Conservation (phyloP, 1,140 invertebrate species). For the Drosophila littoralis region DNA sequence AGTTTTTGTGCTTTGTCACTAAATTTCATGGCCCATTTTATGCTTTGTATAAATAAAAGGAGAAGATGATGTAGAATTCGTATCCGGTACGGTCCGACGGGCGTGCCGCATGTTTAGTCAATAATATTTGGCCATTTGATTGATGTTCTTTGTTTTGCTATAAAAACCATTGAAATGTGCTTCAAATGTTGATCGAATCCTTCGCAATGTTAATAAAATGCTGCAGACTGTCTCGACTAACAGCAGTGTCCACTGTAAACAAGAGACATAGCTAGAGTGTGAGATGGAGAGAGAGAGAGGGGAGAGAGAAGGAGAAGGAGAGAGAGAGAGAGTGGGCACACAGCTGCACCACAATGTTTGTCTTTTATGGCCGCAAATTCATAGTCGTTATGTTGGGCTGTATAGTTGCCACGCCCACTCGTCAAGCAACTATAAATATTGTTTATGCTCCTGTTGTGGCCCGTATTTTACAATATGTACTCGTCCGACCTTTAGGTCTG, state of each 20-base stretch:
- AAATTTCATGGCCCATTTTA: constrained; percentile 44
- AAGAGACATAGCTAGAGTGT: not conserved
- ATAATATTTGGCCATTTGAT: constrained; percentile 80
- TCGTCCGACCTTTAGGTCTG: constrained; percentile 17
- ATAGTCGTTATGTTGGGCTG: constrained; percentile 52
- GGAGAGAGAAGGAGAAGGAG: not conserved
- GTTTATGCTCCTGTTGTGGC: constrained; percentile 55
- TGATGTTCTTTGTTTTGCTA: constrained; percentile 69
- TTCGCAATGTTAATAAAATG: constrained; percentile 60
- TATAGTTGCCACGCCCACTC: constrained; percentile 14
- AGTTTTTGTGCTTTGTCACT: constrained; percentile 32
- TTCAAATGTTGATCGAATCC: constrained; percentile 68
- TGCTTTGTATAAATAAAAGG: not conserved
- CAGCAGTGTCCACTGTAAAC: not conserved
- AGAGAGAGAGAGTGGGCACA: not conserved
- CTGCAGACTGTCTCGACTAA: constrained; percentile 40
- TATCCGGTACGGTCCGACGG: constrained; percentile 35
- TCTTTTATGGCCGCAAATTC: constrained; percentile 75
- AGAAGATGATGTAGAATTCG: constrained; percentile 37
- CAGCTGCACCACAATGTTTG: constrained; percentile 73
- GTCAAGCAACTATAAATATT: constrained; percentile 67
- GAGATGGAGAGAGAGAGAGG: not conserved
- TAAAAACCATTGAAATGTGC: constrained; percentile 81
- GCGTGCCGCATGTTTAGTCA: constrained; percentile 71
- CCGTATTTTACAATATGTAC: constrained; percentile 48